phyloP scores from a whole-genome alignment of 2,113 vertebrate genomes.

The Stomatorhinus ivindoensis region DNA sequence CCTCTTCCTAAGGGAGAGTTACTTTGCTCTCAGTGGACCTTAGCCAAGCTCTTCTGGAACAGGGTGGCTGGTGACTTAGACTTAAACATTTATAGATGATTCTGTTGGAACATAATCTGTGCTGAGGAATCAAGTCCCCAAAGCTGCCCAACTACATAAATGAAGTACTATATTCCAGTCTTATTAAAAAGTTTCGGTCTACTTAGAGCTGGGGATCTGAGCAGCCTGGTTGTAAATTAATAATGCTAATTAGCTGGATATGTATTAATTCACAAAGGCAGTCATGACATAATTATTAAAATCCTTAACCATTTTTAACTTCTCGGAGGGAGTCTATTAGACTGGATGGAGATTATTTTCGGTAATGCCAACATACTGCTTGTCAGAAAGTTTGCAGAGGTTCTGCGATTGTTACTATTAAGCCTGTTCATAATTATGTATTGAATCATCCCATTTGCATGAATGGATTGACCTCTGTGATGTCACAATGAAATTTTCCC shows the following conservation, averaged over 20 bases:
- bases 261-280: constrained; percentile 24
- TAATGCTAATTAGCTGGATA: constrained; percentile 24
- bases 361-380: background rate
- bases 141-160: background rate
- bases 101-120: background rate
- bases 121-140: constrained; percentile 1
- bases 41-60: background rate
- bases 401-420: background rate
- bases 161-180: constrained; percentile 12
- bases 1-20: too few relatives aligned
- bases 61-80: background rate
- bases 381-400: background rate
- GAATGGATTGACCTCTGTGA: background rate
- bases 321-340: background rate
- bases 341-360: constrained; percentile 1
- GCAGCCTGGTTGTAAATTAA: constrained; percentile 17
- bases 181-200: constrained; percentile 19
- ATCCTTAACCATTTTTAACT: constrained; percentile 16
- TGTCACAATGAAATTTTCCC: background rate
- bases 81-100: background rate
- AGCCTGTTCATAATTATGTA: background rate
- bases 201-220: constrained; percentile 13
- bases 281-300: constrained; percentile 20
- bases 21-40: background rate
- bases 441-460: background rate